Evolutionary conservation across 2,797 vertebrate species (phyloP), one percentile per base, ranked within the genome.

Genomic region (Lepus oiostolus): DNA sequence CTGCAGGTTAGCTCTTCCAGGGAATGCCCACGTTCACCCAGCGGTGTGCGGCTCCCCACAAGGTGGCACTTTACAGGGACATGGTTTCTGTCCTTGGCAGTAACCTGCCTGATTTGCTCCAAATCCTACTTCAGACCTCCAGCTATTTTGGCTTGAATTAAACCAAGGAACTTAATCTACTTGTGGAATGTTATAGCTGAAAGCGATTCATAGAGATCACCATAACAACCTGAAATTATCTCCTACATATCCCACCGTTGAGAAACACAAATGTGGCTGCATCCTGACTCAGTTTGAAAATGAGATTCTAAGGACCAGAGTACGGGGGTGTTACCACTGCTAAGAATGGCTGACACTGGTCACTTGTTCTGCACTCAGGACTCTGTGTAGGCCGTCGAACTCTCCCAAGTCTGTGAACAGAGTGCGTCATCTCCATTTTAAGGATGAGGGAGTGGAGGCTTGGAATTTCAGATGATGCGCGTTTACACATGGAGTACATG

Each of bases 91-190:
- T 3, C 7, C 24, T 80, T 42, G 35, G 88, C 90, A 67, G 47
- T 75, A 77, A 42, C 65, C 52, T 67, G 38, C 77, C 79, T 67
- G 81, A 82, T 85, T 91, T 72, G 28, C 60, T 93, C 90, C 91
- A 80, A 14, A 88, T 71, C 90, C 71, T 71, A 21, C 65, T 90
- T 95, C 28, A 85, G 93, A 80, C 68, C 58, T 72, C 65, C 54
- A 70, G 91, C 77, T 77, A 19, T 89, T 88, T 81, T 71, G 42
- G 28, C 86, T 90, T 91, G 89, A 91, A 81, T 93, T 90, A 97
- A 95, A 83, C 84, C 77, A 47, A 19, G 68, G 93, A 95, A 75
- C 93, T 91, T 91, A 38, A 9, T 90, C 89, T 89, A 22, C 89
- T 54, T 77, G 60, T 85, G 85, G 81, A 85, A 82, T 83, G 58